Conservation (phyloP, 1,140 invertebrate species). For the Drosophila santomea region DNA sequence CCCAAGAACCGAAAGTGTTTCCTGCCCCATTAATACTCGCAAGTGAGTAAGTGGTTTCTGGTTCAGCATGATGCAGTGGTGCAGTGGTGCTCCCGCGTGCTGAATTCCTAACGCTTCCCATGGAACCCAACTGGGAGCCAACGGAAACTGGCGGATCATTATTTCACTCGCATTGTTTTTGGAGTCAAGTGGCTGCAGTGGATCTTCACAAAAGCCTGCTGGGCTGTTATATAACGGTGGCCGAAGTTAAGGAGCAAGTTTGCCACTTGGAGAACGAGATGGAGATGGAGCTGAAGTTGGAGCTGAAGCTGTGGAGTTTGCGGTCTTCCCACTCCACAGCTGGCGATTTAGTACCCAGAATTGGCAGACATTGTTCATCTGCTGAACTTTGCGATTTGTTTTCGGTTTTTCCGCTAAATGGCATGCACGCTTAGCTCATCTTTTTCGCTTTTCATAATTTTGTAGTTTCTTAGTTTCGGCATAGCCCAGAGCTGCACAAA, state of each 20-base stretch:
- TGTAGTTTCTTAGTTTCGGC: neutral
- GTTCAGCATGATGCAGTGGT: neutral
- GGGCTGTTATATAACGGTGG: conserved; percentile 72
- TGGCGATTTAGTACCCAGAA: conserved; percentile 41
- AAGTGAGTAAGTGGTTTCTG: neutral
- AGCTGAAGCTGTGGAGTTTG: neutral
- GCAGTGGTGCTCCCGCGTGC: neutral
- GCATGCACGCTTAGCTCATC: conserved; percentile 49
- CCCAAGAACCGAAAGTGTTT: conserved; percentile 12
- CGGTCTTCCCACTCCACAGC: conserved; percentile 17
- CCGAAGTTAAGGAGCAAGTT: conserved; percentile 50
- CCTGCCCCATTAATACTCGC: neutral
- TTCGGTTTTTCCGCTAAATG: conserved; percentile 46
- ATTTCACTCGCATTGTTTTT: conserved; percentile 28
- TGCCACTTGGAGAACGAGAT: conserved; percentile 6
- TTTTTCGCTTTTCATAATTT: conserved; percentile 42
- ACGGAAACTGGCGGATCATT: conserved; percentile 32
- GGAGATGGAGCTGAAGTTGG: no score
- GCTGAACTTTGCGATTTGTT: conserved; percentile 61
- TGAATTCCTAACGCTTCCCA: conserved; percentile 13
- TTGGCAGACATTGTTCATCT: conserved; percentile 2
- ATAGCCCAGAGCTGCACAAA: neutral
- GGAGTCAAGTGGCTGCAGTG: conserved; percentile 17
- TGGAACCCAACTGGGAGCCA: conserved; percentile 23
- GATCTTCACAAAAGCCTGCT: conserved; percentile 31